These are phyloP conservation scores for Eupithecia dodoneata DNA, from an alignment of 2,888 invertebrate species.

Conservation along the genomic window DNA sequence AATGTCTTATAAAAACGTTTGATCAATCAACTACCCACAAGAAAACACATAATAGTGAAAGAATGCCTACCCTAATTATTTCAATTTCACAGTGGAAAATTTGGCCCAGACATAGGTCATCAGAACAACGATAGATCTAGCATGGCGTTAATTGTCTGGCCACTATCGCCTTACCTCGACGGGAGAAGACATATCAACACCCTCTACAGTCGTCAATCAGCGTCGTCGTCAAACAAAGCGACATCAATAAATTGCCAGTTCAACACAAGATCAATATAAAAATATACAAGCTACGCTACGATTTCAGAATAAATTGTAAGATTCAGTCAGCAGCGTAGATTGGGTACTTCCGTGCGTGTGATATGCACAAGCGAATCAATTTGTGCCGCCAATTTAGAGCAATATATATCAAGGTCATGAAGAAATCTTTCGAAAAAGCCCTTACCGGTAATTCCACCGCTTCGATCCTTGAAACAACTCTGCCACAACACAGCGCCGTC, in stretches of 20 bases:
- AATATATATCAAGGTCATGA: slow-evolving; percentile 25
- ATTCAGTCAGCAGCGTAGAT: background rate
- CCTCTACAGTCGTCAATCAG: background rate
- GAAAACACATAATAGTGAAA: no score
- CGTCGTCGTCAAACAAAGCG: background rate
- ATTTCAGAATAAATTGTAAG: background rate
- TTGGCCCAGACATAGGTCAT: no score
- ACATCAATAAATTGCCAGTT: background rate
- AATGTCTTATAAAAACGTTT: no score
- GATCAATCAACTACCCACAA: no score
- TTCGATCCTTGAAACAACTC: background rate
- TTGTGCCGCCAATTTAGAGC: slow-evolving; percentile 32
- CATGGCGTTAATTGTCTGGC: no score
- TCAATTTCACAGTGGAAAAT: no score
- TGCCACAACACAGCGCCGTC: background rate
- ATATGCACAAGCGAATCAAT: slow-evolving; percentile 19
- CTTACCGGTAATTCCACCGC: slow-evolving; percentile 21
- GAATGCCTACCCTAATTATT: no score
- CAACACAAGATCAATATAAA: background rate
- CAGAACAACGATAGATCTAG: no score
- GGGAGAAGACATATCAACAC: no score
- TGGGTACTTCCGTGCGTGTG: background rate
- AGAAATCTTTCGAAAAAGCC: background rate
- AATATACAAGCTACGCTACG: background rate
- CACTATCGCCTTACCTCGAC: no score